These are phyloP conservation scores for Gallinago stenura DNA, from an alignment of 2,797 vertebrate species.

Conservation along the genomic window DNA sequence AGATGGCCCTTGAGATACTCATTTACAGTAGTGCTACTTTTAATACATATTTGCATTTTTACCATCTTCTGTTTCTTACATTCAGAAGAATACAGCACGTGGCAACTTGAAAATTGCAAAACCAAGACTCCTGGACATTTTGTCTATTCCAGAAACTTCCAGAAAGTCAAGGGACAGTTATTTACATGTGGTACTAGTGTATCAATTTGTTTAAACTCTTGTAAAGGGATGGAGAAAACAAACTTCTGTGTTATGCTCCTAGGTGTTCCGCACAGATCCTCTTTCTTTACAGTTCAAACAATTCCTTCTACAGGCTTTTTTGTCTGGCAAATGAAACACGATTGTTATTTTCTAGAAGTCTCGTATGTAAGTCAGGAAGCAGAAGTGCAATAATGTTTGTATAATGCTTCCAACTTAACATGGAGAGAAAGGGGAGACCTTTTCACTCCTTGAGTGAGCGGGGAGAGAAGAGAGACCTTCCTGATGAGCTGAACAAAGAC, in stretches of 20 bases:
- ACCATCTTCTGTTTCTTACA: background rate
- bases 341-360: background rate
- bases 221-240: background rate
- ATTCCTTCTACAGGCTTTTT: background rate
- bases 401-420: background rate
- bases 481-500: background rate
- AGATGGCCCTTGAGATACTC: background rate
- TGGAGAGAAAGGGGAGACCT: background rate
- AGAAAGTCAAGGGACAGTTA: background rate
- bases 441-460: background rate
- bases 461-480: background rate
- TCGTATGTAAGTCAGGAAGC: background rate
- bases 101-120: background rate
- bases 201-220: background rate
- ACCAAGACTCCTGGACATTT: background rate
- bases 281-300: background rate
- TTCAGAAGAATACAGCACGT: background rate
- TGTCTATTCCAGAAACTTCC: background rate
- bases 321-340: background rate
- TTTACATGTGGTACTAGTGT: background rate
- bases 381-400: background rate
- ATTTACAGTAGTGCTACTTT: background rate
- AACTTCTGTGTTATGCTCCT: background rate
- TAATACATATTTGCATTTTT: background rate
- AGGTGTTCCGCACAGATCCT: fast-evolving